Evolutionary conservation across 2,797 vertebrate genomes (phyloP), one percentile per base, ranked within the genome.

Genomic region (Sorex maritimensis): DNA sequence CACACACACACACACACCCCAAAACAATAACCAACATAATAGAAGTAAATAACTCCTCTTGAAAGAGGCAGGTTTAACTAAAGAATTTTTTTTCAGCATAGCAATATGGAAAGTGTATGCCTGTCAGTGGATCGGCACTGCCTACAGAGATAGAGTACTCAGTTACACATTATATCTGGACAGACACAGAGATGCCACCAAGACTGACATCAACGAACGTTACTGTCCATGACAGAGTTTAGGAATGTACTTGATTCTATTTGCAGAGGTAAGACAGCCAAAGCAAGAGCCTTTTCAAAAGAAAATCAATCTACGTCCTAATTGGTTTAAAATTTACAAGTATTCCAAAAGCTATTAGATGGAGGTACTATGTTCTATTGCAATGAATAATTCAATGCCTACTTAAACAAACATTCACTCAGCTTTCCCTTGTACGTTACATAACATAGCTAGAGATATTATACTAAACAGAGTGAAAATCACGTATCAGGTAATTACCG

Each of bases 391-490:
- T 68, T 12, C 28, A 61, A 8, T 79, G 72, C 73, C 21, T 92
- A 83, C 71, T 93, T 88, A 78, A 83, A 83, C 17, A 84, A 12
- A 13, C 86, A 95, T 91, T 34, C 34, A 34, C 11, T 68, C 46
- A 83, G 30, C 34, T 88, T 87, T 38, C 2, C 86, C 65, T 78
- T 55, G 12, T 23, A 74, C 34, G 10, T 14, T 68, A 0, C 84
- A 28, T 86, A 92, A 69, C 19, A 88, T 41, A 69, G 38, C 26
- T 81, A 90, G 55, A 73, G 34, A 15, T 68, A 74, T 21, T 87
- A 46, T 71, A 91, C 90, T 65, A 92, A 90, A 85, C 67, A 41
- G 88, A 88, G 61, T 13, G 13, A 93, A 86, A 90, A 79, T 85
- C 52, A 78, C 30, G 77, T 67, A 11, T 65, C 72, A 96, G 34